These are phyloP conservation scores for Denticeps clupeoides DNA, from an alignment of 2,797 vertebrate genomes.

Conservation along the genomic window DNA sequence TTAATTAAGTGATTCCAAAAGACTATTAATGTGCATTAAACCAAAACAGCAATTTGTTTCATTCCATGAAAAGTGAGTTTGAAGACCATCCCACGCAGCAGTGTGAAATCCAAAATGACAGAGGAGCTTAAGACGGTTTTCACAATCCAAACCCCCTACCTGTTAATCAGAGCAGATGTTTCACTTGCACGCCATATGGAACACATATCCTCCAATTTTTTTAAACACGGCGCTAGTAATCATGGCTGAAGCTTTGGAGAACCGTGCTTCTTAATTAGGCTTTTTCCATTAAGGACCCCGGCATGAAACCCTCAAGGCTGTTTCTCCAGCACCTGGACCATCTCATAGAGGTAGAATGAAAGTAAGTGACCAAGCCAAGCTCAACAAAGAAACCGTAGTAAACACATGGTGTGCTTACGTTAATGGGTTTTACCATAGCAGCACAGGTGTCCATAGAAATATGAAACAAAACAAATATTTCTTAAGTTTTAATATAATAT, in stretches of 20 bases:
- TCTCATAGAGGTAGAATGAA: constrained; percentile 30
- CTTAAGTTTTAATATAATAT: too few species aligned
- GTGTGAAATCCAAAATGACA: constrained; percentile 61
- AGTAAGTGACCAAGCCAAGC: neutral
- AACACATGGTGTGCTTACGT: too few species aligned
- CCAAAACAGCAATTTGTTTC: constrained; percentile 60
- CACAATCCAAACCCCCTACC: constrained; percentile 29
- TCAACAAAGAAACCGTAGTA: too few species aligned
- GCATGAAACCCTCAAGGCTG: constrained; percentile 47
- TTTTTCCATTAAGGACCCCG: constrained; percentile 62
- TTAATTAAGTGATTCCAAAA: constrained; percentile 42
- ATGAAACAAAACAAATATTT: too few species aligned
- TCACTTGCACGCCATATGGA: constrained; percentile 55
- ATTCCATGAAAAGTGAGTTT: too few species aligned
- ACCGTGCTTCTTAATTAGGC: constrained; percentile 55
- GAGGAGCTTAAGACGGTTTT: constrained; percentile 41
- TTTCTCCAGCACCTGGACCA: constrained; percentile 24
- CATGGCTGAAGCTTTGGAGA: constrained; percentile 52
- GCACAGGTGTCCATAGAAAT: neutral
- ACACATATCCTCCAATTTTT: constrained; percentile 50
- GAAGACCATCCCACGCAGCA: constrained; percentile 39
- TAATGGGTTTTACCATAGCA: too few species aligned
- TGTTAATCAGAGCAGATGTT: constrained; percentile 53
- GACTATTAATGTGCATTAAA: constrained; percentile 49
- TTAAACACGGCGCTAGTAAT: constrained; percentile 50